phyloP scores from a whole-genome alignment of 2,888 invertebrate species.

The Agrilus cyanescens region DNA sequence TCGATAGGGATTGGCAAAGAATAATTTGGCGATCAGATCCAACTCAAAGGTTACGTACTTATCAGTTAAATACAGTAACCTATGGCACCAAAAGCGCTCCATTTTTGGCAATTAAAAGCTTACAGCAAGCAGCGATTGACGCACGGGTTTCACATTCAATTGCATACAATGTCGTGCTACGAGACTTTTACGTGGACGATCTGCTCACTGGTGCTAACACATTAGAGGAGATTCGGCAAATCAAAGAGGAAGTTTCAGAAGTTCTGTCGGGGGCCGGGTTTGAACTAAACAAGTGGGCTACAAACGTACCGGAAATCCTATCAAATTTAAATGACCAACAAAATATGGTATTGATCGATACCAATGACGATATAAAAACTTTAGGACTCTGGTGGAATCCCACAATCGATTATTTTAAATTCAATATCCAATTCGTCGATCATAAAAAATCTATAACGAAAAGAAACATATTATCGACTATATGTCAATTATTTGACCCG shows the following conservation, averaged over 20 bases:
- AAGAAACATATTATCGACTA: background rate
- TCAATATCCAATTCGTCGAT: background rate
- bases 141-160: too few species aligned
- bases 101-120: too few species aligned
- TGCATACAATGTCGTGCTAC: slow-evolving; percentile 6
- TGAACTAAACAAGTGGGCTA: slow-evolving; percentile 4
- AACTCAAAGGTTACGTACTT: too few species aligned
- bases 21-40: too few species aligned
- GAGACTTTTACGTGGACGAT: slow-evolving; percentile 23
- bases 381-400: slow-evolving; percentile 5
- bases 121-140: too few species aligned
- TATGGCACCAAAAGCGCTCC: too few species aligned
- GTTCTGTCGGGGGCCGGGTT: slow-evolving; percentile 3
- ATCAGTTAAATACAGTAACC: too few species aligned
- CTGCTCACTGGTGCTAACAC: slow-evolving; percentile 12
- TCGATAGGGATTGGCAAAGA: too few species aligned
- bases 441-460: slow-evolving; percentile 1
- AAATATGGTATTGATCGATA: slow-evolving; percentile 1
- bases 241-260: background rate
- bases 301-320: slow-evolving; percentile 1
- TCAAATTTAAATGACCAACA: background rate
- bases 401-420: background rate
- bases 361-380: slow-evolving; percentile 1
- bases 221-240: background rate
- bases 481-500: slow-evolving; percentile 1